Base-by-base conservation (phyloP, 2,888 invertebrate genomes). In the Drosophila pullipes region DNA sequence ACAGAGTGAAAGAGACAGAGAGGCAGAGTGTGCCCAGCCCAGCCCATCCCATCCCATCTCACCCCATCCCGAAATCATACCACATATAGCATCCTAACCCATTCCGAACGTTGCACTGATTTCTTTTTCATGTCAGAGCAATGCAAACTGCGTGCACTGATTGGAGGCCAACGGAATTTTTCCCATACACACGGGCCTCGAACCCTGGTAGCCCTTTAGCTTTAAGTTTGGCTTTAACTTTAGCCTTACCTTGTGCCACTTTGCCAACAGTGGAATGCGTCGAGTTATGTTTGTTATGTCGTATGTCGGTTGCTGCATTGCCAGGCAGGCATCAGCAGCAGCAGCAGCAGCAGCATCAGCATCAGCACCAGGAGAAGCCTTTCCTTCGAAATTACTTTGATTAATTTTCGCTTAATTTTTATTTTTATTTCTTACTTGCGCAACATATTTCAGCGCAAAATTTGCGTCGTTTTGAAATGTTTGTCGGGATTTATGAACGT, bases 51-150 rank as follows among this genome's bases (percentile, higher is more conserved):
- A 67, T 53, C 30, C 37, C 60, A 49, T 31, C 52, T 13, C 35
- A 39, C 39, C 30, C 58, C 37, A 25, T 50, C 50, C 39, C 35
- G 41, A 49, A 30, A 64, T 58, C 55, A 58, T 57, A 16, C 57
- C 30, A 50, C 61, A 55, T 63, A 63, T 59, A 37, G 50, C 59
- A 76, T 58, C 44, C 30, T 57, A 78, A 39, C 49, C 49, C 66
- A 78, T 58, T 47, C 58, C 47, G 59, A 65, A 50, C 79, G 69
- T 69, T 91, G 91, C 91, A 91, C 91, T 91, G 91, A 91, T 91
- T 91, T 91, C 89, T 89, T 88, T 91, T 89, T 84, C 86, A 88
- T 91, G 91, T 91, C 91, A 80, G 78, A 81, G 78, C 85, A 85
- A 89, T 84, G 89, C 87, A 86, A 84, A 76, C 85, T 70, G 82